Base-by-base conservation (phyloP, 2,888 invertebrate species). In the Salpingus planirostris region DNA sequence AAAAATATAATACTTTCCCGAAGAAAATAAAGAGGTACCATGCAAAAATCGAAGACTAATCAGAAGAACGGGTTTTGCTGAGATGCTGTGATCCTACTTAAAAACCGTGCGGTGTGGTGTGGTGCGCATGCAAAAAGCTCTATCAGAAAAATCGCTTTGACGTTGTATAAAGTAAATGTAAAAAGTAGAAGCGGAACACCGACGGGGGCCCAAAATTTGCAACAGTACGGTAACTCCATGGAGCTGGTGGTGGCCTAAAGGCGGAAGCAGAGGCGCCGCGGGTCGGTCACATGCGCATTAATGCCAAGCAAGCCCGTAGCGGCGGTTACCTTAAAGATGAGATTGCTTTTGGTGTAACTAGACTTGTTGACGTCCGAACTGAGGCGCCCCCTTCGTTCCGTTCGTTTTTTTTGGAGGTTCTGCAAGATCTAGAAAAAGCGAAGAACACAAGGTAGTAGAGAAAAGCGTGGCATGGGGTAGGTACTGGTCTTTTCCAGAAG, bases 381-480 rank as follows among this genome's bases (percentile, higher is more conserved):
- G 81, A 88, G 87, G 76, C 88, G 86, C 78, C 89, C 89, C 80
- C 89, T 84, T 77, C 89, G 81, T 82, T 89, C 88, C 77, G 89
- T 89, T 83, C 89, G 87, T 83, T 90, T 91, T 89, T 90, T 89
- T 87, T 90, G 89, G 76, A 90, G 89, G 82, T 89, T 90, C 89
- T 90, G 90, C 85, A 89, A 89, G 84, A 90, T 90, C 89, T 90
- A 89, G 84, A 88, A 87, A 80, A 82, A 81, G 80, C 80, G 80
- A 80, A 80, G 81, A 81, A 80, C 79, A 80, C 79, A 79, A 80
- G 78, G 77, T 80, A 80, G 79, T 80, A 79, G 76, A 76, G 73
- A 73, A 73, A 65, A 63, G 62, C 63, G 57, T 56, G 55, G 57
- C 59, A 54, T 57, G 55, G n/a, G n/a, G n/a, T n/a, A n/a, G n/a